These are phyloP conservation scores for Poeciliopsis turrubarensis DNA, from an alignment of 2,113 vertebrate genomes.

Conservation along the genomic window DNA sequence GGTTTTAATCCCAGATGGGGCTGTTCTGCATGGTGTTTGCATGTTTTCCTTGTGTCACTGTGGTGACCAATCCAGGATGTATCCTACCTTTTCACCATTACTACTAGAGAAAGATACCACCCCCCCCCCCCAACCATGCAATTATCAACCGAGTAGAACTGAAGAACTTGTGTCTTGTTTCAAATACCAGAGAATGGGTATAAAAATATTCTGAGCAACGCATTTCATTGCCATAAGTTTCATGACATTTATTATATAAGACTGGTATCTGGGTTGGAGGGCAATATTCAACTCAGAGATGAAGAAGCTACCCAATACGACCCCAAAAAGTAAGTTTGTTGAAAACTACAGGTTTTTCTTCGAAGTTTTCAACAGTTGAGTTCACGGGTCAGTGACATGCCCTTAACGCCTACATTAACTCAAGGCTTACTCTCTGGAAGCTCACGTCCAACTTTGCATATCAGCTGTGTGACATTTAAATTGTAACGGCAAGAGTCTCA, in stretches of 20 bases:
- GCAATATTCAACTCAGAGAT: background rate
- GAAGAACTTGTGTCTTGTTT: background rate
- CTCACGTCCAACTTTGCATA: conserved; percentile 53
- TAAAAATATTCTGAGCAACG: background rate
- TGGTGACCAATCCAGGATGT: background rate
- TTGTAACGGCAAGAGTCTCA: conserved; percentile 9
- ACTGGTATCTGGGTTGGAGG: background rate
- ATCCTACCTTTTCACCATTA: background rate
- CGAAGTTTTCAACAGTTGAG: background rate
- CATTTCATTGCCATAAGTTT: conserved; percentile 3
- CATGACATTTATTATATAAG: background rate
- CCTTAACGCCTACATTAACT: background rate
- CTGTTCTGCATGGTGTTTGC: background rate
- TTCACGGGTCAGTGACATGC: background rate
- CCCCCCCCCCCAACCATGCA: background rate
- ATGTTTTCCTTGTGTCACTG: background rate
- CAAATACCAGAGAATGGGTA: background rate
- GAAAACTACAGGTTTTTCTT: too few relatives aligned
- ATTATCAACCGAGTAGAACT: background rate
- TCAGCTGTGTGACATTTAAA: conserved; percentile 51
- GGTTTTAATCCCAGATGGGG: background rate
- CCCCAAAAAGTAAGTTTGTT: background rate
- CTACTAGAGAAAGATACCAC: background rate
- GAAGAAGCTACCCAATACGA: background rate
- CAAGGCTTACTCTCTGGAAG: background rate